Base-by-base conservation (phyloP, 2,888 invertebrate genomes). In the Polydrusus pterygomalis region DNA sequence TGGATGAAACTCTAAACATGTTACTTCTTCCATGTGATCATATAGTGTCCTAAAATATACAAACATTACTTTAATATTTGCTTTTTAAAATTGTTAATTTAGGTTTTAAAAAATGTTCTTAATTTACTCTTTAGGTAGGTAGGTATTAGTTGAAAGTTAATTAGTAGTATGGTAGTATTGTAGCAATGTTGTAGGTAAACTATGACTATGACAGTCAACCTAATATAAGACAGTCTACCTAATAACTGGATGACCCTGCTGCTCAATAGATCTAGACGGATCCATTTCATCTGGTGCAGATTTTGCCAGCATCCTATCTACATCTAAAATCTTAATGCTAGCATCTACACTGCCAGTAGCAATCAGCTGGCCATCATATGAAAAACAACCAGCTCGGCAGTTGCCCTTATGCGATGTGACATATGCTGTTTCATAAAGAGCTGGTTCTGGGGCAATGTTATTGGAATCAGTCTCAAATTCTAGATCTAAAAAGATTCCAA, bases 261-360 rank as follows among this genome's bases (percentile, higher is more conserved):
- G 96, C 73, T 95, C 95, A 86, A 94, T 95, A 77, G 95, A 95
- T 80, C 96, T 91, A 0, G 94, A 94, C 0, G 94, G 93, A 70
- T 95, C 94, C 85, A 94, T 92, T 83, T 95, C 95, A 82, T 96
- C 96, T 0, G 96, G 97, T 0, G 97, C 96, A n/a, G 97, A 98
- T 87, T 99, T 98, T 0, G 98, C 97, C 84, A 99, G 88, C 97
- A 99, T 99, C 77, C 99, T 92, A 84, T 99, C 99, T n/a, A 99
- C 99, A 85, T 99, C 99, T 78, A 99, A 89, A 83, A 99, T 98
- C 93, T 99, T 99, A 74, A 99, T 99, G 79, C 98, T 98, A 1
- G 99, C 97, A 88, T 99, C 99, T 0, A 97, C 97, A 80, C 98
- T 98, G 13, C 99, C 99, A 0, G 99, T 99, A 0, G 99, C 99